These are phyloP conservation scores for Mormyrus iriodes DNA, from an alignment of 2,113 vertebrate species.

Conservation along the genomic window DNA sequence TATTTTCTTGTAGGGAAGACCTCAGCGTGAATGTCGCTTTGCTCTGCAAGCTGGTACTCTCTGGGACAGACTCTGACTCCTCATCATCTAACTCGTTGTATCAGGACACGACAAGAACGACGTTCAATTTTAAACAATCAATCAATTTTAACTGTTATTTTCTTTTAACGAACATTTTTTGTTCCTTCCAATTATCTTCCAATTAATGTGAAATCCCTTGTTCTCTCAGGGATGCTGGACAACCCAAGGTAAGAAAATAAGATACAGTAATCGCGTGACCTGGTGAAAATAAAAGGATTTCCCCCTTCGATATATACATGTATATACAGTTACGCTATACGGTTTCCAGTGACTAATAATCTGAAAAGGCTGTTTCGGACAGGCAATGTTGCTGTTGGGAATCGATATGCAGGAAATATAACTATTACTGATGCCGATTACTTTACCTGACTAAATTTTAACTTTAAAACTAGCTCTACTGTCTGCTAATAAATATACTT, in stretches of 20 bases:
- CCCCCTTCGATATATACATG: background rate
- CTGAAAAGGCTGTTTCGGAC: slow-evolving; percentile 1
- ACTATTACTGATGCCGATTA: background rate
- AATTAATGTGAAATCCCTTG: background rate
- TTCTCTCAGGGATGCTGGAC: background rate
- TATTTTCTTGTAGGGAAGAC: background rate
- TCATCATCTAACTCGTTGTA: background rate
- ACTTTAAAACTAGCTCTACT: background rate
- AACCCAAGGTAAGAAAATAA: background rate
- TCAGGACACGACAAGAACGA: background rate
- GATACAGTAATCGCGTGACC: background rate
- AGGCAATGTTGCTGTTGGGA: background rate
- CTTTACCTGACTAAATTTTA: background rate
- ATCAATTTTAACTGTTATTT: background rate
- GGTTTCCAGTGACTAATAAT: background rate
- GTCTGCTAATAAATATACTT: background rate
- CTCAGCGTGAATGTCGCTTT: background rate
- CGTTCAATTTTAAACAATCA: background rate
- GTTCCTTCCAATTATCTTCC: background rate
- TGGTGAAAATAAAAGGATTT: background rate
- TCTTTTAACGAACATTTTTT: background rate
- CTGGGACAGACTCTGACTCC: background rate
- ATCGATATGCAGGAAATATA: background rate
- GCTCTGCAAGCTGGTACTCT: background rate
- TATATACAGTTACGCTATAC: background rate